Percentiles rank a stretch among this genome's conserved stretches.
Evolutionary conservation across 1,140 invertebrate genomes (phyloP).

Genomic region (Calephelis nemesis): DNA sequence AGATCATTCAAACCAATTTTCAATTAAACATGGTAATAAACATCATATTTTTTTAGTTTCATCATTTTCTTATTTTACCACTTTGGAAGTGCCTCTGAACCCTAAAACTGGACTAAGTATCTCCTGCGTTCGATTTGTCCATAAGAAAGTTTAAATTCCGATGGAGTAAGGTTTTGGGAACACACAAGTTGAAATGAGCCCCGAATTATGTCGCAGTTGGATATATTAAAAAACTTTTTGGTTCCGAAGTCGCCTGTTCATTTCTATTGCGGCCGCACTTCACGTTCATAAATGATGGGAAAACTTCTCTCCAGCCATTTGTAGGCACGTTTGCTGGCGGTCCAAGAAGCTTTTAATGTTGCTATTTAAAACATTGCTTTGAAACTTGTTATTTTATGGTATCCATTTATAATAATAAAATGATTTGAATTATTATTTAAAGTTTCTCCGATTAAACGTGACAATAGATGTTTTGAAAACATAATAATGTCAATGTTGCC

Average conservation of each 20-base stretch:
- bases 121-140: neutral
- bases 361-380: conserved; percentile 18
- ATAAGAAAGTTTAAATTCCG: conserved; percentile 17
- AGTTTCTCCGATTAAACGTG: no score
- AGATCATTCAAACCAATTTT: no score
- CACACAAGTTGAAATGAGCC: conserved; percentile 27
- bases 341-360: conserved; percentile 18
- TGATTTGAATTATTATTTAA: neutral
- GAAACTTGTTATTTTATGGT: conserved; percentile 14
- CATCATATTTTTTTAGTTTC: no score
- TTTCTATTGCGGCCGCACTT: conserved; percentile 36
- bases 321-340: conserved; percentile 18
- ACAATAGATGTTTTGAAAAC: no score
- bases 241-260: conserved; percentile 31
- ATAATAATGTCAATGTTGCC: no score
- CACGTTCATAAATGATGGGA: conserved; percentile 35
- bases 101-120: no score
- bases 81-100: no score
- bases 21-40: no score
- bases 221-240: conserved; percentile 45
- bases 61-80: no score
- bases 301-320: conserved; percentile 30
- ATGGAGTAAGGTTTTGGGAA: conserved; percentile 12
- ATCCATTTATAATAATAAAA: conserved; percentile 17
- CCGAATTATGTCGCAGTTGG: conserved; percentile 39